Base-by-base conservation (phyloP, 2,113 vertebrate species). In the Tauraco erythrolophus region DNA sequence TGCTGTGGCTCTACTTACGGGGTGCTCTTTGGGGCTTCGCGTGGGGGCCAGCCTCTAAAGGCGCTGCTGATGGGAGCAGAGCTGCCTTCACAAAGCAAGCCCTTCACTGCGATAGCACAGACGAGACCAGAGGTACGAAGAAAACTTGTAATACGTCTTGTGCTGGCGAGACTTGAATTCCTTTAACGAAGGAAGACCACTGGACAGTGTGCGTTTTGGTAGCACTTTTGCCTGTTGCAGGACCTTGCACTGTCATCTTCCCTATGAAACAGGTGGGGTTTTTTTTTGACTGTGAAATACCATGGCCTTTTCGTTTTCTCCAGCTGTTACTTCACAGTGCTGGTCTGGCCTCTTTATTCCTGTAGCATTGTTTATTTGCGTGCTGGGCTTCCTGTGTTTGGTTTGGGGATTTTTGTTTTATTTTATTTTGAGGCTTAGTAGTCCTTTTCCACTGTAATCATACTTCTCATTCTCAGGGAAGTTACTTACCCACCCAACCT, bases 161-260 rank as follows among this genome's bases (percentile, higher is more conserved):
- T 53, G 19, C 33, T 83, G 15, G 6, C 83, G 48, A 68, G 61
- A 33, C 35, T 56, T 83, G 33, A 83, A 9, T 53, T 77, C 4
- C 16, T 81, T 50, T 35, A 46, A 15, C 33, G 6, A 5, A 72
- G 66, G n/a, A 62, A 94, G 53, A 28, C 5, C 9, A 5, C 11
- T 75, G 56, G 24, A 17, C n/a, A 10, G 14, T n/a, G 24, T 53
- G 30, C 0, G 0, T 75, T 94, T 79, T 2, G 2, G 41, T 43
- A 57, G 27, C 22, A 3, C 19, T 66, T 82, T 15, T 8, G 30
- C 24, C 7, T 37, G 31, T 66, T 66, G 51, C 22, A 51, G 61
- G 46, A 45, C 48, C 21, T 56, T 70, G 21, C 16, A 3, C 43
- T 82, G 31, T 27, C 10, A 11, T 85, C 65, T 70, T 62, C 31